Evolutionary conservation across 2,888 invertebrate genomes (phyloP).

Genomic region (Meganola albula): DNA sequence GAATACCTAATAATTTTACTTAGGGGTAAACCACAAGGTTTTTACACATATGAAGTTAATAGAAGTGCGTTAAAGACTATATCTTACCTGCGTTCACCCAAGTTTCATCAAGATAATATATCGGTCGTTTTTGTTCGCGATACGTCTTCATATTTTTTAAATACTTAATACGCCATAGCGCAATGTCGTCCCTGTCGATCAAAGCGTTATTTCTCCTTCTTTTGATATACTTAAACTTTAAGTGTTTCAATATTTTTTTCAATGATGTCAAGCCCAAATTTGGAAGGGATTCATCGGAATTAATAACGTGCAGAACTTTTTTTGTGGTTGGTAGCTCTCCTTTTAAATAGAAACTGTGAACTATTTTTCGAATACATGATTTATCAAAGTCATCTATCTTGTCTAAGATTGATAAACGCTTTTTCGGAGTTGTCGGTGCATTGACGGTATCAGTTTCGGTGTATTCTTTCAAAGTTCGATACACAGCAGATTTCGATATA

Average conservation of each 20-base stretch:
- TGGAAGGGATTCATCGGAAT: slow-evolving; percentile 1
- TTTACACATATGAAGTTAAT: neutral
- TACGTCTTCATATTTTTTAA: slow-evolving; percentile 5
- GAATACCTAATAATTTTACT: neutral
- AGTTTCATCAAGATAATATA: slow-evolving; percentile 9
- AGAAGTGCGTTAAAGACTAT: slow-evolving; percentile 1
- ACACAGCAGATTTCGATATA: neutral
- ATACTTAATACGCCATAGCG: slow-evolving; percentile 5
- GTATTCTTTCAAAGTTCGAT: slow-evolving; percentile 2
- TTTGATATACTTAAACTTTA: slow-evolving; percentile 3
- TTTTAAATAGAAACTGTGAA: slow-evolving; percentile 1
- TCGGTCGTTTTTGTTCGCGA: slow-evolving; percentile 1
- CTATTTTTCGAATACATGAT: slow-evolving; percentile 1
- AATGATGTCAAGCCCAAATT: slow-evolving; percentile 1
- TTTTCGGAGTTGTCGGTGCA: neutral
- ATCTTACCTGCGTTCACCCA: slow-evolving; percentile 19
- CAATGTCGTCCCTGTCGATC: slow-evolving; percentile 8
- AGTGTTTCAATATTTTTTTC: slow-evolving; percentile 2
- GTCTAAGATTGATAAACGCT: neutral
- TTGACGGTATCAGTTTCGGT: neutral
- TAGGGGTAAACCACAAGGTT: neutral
- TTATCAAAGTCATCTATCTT: slow-evolving; percentile 1
- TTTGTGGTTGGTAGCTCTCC: slow-evolving; percentile 10
- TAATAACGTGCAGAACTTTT: slow-evolving; percentile 5
- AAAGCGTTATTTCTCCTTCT: slow-evolving; percentile 3